phyloP scores from a whole-genome alignment of 2,888 invertebrate genomes.

The Acleris sparsana region DNA sequence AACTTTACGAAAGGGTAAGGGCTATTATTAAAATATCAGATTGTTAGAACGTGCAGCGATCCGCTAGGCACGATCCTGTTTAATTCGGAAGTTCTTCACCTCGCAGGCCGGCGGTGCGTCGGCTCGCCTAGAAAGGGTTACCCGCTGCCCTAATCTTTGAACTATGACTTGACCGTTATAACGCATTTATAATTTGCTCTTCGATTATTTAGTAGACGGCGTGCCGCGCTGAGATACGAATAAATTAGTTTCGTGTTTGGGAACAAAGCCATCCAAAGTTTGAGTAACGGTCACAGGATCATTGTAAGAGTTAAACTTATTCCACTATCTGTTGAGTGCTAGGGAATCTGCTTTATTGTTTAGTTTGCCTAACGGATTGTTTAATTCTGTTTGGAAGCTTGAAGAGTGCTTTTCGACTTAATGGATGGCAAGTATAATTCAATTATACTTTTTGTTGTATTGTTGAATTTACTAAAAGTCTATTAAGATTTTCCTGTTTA shows the following conservation, averaged over 20 bases:
- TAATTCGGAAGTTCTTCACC: conserved; percentile 76
- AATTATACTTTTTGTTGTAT: neutral
- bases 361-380: conserved; percentile 57
- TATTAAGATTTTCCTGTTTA: no score
- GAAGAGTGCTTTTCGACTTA: conserved; percentile 33
- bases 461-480: neutral
- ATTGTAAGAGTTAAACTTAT: conserved; percentile 73
- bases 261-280: conserved; percentile 79
- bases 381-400: conserved; percentile 47
- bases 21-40: conserved; percentile 68
- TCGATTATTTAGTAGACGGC: conserved; percentile 80
- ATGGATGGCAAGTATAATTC: conserved; percentile 2
- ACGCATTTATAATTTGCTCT: conserved; percentile 83
- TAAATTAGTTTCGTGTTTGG: conserved; percentile 82
- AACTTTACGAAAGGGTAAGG: conserved; percentile 51
- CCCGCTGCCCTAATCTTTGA: conserved; percentile 83
- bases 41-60: conserved; percentile 68
- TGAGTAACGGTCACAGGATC: conserved; percentile 79
- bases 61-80: conserved; percentile 62
- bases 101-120: conserved; percentile 50
- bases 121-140: conserved; percentile 68
- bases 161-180: conserved; percentile 84
- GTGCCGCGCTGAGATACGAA: conserved; percentile 75
- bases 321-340: conserved; percentile 62
- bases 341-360: conserved; percentile 63